Conservation (phyloP, 2,888 invertebrate species). For the Acleris holmiana region DNA sequence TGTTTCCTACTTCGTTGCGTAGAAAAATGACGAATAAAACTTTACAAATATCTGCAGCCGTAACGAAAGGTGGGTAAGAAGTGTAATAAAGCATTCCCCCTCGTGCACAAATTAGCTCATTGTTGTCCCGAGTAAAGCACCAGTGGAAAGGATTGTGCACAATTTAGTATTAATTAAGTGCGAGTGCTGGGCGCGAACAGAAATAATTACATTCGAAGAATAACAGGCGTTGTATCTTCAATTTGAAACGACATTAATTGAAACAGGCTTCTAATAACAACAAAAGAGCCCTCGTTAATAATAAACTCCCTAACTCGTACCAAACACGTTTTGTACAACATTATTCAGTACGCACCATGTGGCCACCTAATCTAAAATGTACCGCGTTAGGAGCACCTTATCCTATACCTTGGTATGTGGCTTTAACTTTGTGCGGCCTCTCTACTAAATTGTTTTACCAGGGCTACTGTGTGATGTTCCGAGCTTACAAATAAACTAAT, state of each 20-base stretch:
- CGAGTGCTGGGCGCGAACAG: slow-evolving; percentile 22
- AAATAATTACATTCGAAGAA: slow-evolving; percentile 16
- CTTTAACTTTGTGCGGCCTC: slow-evolving; percentile 30
- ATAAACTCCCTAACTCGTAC: slow-evolving; percentile 17
- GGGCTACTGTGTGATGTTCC: slow-evolving; percentile 21
- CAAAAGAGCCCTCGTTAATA: slow-evolving; percentile 5
- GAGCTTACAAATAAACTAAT: slow-evolving; percentile 25
- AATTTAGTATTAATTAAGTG: slow-evolving; percentile 33
- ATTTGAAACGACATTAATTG: not conserved
- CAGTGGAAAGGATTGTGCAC: slow-evolving; percentile 29
- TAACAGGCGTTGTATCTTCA: not conserved
- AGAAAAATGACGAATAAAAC: slow-evolving; percentile 68
- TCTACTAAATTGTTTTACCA: slow-evolving; percentile 34
- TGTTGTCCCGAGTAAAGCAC: slow-evolving; percentile 30
- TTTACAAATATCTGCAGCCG: slow-evolving; percentile 49
- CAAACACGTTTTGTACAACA: slow-evolving; percentile 23
- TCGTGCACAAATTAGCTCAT: slow-evolving; percentile 33
- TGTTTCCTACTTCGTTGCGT: slow-evolving; percentile 66
- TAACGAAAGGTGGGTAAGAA: slow-evolving; percentile 37
- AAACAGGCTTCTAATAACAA: not conserved
- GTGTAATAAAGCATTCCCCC: slow-evolving; percentile 21
- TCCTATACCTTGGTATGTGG: slow-evolving; percentile 28
- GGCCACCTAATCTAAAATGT: slow-evolving; percentile 37
- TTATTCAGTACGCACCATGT: slow-evolving; percentile 34
- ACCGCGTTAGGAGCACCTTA: slow-evolving; percentile 32